These are phyloP conservation scores for Siniperca knerii DNA, from an alignment of 2,113 vertebrate genomes.

Conservation along the genomic window DNA sequence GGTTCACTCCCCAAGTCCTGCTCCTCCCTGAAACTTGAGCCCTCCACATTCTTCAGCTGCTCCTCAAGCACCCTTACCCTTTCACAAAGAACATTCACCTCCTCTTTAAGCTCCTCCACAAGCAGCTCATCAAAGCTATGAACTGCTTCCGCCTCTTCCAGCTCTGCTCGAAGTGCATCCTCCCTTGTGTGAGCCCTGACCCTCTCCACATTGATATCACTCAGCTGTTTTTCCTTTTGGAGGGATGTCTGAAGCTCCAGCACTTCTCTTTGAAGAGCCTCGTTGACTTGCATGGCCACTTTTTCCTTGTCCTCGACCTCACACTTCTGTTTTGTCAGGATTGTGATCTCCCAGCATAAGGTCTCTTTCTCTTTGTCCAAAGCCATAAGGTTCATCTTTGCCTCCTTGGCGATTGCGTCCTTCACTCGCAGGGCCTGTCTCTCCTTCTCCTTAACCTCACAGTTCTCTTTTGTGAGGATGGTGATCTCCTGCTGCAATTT, in stretches of 20 bases:
- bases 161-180: too few species aligned
- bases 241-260: neutral
- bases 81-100: neutral
- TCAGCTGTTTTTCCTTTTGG: neutral
- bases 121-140: neutral
- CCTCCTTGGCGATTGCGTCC: too few species aligned
- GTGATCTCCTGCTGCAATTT: neutral
- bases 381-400: too few species aligned
- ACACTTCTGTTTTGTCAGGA: neutral
- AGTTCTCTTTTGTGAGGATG: neutral
- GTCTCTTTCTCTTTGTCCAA: too few species aligned
- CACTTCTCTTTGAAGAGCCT: neutral
- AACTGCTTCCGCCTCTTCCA: neutral
- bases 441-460: neutral
- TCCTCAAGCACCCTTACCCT: neutral
- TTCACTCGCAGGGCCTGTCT: neutral
- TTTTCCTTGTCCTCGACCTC: neutral
- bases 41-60: neutral
- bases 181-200: too few species aligned
- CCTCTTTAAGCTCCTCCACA: neutral
- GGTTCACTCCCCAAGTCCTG: neutral
- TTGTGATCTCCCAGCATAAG: neutral
- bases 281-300: too few species aligned
- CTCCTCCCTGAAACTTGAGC: neutral
- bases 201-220: neutral